Evolutionary conservation across 2,888 invertebrate genomes (phyloP), one percentile per base, ranked within the genome.

Genomic region (Megastigmus dorsalis): DNA sequence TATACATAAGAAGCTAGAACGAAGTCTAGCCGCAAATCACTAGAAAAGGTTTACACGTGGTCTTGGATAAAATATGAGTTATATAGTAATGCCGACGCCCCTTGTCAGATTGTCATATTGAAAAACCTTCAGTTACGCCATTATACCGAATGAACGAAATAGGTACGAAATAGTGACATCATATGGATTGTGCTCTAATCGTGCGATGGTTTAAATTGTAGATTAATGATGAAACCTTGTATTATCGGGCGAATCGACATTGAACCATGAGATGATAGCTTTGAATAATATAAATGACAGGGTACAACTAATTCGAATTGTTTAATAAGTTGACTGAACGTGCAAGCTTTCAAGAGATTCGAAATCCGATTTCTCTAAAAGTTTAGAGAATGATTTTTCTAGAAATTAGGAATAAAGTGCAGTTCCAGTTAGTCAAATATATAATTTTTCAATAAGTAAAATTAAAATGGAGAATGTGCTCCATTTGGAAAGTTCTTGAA

Each of bases 1-100:
- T 55, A 10, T 63, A 52, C 38, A 54, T 2, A 10, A 30, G 23
- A 38, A 0, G 33, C 23, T 26, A 48, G 63, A 65, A 71, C 65
- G 65, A 71, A 71, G 65, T 50, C 57, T 57, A 63, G 41, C 20
- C 48, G 41, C 57, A 71, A 71, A 71, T 71, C 71, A 71, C 50
- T 36, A 13, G 65, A 50, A 65, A 57, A 71, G 65, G 71, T 71
- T 65, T 57, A 71, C 65, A 50, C 57, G 65, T 48, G 28, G 55
- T 63, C 71, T 20, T 26, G 55, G 50, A 1, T 71, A 57, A 57
- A 71, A 71, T 48, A 71, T 71, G 71, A 71, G 57, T 50, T 71
- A 55, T 70, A 65, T 71, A 65, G 63, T 57, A 63, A 71, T 57
- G 45, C 45, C 41, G 54, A 50, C 63, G 57, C 71, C 65, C 71